Conservation (phyloP, 2,888 invertebrate species). For the Callosobruchus maculatus region DNA sequence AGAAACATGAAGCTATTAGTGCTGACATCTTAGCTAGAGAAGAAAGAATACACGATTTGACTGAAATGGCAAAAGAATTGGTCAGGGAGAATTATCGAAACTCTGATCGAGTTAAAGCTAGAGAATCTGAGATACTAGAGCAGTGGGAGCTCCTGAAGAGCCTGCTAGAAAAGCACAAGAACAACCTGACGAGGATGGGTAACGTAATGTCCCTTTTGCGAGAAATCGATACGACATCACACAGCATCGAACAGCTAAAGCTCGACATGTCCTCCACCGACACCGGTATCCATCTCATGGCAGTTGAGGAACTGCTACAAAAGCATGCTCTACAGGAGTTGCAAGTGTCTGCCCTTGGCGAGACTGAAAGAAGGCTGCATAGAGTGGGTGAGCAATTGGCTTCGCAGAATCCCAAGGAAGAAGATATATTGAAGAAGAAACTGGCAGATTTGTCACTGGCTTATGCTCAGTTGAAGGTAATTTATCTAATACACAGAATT, state of each 20-base stretch:
- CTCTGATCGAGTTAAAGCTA: conserved; percentile 67
- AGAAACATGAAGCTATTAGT: conserved; percentile 97
- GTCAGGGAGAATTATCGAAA: conserved; percentile 90
- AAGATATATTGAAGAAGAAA: conserved; percentile 64
- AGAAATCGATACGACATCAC: conserved; percentile 86
- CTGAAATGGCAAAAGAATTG: conserved; percentile 89
- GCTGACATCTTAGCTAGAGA: conserved; percentile 93
- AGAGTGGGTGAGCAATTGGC: conserved; percentile 55
- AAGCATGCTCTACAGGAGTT: conserved; percentile 91
- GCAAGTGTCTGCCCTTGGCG: conserved; percentile 85
- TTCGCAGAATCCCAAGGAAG: conserved; percentile 54
- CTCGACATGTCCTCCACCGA: conserved; percentile 74
- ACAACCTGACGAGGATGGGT: conserved; percentile 73
- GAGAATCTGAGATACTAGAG: conserved; percentile 67
- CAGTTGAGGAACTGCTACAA: conserved; percentile 91
- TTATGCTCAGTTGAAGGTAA: conserved; percentile 62
- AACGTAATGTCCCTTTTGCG: conserved; percentile 83
- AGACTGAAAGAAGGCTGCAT: conserved; percentile 73
- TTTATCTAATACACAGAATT: conserved; percentile 26
- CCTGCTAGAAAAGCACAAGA: conserved; percentile 78
- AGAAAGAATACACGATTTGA: conserved; percentile 90
- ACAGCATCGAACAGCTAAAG: conserved; percentile 81
- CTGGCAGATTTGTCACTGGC: conserved; percentile 73
- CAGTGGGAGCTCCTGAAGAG: conserved; percentile 86
- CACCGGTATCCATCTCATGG: conserved; percentile 89